These are phyloP conservation scores for Colinus virginianus DNA, from an alignment of 2,113 vertebrate species.

Conservation along the genomic window DNA sequence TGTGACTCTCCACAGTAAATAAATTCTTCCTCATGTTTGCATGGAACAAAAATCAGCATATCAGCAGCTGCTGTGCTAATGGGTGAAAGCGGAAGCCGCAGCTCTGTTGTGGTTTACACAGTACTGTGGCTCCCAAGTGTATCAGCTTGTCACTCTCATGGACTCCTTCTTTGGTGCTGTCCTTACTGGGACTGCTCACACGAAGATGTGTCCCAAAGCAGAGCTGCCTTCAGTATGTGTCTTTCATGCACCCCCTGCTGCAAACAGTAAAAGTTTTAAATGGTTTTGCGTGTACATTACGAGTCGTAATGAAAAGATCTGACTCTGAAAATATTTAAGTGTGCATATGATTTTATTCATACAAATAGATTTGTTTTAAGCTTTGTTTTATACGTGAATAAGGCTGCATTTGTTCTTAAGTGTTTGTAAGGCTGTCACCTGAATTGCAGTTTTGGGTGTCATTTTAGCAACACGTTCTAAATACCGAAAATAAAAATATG, in stretches of 20 bases:
- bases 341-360: not conserved
- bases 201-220: not conserved
- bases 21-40: too few species aligned
- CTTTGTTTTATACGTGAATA: not conserved
- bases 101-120: not conserved
- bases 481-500: not conserved
- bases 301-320: not conserved
- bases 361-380: not conserved
- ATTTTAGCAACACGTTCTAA: slow-evolving; percentile 30
- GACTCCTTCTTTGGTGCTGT: not conserved
- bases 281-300: fast-evolving
- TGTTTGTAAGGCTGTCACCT: slow-evolving; percentile 1
- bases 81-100: not conserved
- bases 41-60: too few species aligned
- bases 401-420: not conserved
- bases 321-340: not conserved
- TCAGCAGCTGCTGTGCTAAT: not conserved
- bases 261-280: not conserved
- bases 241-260: not conserved
- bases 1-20: too few species aligned
- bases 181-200: not conserved
- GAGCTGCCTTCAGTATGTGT: not conserved
- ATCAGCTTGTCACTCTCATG: not conserved
- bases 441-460: slow-evolving; percentile 7
- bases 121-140: fast-evolving